phyloP scores from a whole-genome alignment of 2,113 vertebrate genomes.

The Eublepharis macularius region DNA sequence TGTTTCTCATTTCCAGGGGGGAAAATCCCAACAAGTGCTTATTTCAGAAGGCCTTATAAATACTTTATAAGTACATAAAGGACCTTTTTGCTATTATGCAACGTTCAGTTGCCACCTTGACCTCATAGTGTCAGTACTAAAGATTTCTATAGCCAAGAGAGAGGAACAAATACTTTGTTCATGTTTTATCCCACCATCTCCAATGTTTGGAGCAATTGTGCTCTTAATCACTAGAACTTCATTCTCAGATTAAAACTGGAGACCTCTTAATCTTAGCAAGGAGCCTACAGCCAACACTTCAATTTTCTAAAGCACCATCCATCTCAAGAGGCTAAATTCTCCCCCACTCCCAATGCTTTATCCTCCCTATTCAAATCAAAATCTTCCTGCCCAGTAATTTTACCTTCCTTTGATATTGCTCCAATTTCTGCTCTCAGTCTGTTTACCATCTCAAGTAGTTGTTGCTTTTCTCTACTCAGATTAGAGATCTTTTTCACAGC shows the following conservation, averaged over 20 bases:
- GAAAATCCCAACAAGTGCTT: not conserved
- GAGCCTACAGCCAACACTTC: not conserved
- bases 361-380: not conserved
- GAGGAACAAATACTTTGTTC: not conserved
- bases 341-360: slow-evolving; percentile 5
- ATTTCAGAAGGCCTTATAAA: slow-evolving; percentile 15
- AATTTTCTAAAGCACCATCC: not conserved
- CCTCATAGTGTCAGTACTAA: slow-evolving; percentile 4
- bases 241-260: not conserved
- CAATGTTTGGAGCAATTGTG: slow-evolving; percentile 1
- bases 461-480: slow-evolving; percentile 82
- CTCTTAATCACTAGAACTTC: slow-evolving; percentile 23
- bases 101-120: slow-evolving; percentile 19
- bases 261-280: slow-evolving; percentile 6
- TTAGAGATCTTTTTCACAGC: slow-evolving; percentile 75
- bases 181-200: not conserved
- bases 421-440: slow-evolving; percentile 77
- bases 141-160: slow-evolving; percentile 1
- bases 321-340: slow-evolving; percentile 9
- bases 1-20: slow-evolving; percentile 19
- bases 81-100: slow-evolving; percentile 6
- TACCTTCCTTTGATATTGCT: slow-evolving; percentile 68
- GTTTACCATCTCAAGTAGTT: slow-evolving; percentile 88
- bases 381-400: slow-evolving; percentile 13
- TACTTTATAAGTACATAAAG: slow-evolving; percentile 14